A percentile compares a stretch with the other conserved stretches of the same genome.
These are phyloP conservation scores for Peromyscus aztecus DNA, from an alignment of 2,797 vertebrate species.

Conservation along the genomic window DNA sequence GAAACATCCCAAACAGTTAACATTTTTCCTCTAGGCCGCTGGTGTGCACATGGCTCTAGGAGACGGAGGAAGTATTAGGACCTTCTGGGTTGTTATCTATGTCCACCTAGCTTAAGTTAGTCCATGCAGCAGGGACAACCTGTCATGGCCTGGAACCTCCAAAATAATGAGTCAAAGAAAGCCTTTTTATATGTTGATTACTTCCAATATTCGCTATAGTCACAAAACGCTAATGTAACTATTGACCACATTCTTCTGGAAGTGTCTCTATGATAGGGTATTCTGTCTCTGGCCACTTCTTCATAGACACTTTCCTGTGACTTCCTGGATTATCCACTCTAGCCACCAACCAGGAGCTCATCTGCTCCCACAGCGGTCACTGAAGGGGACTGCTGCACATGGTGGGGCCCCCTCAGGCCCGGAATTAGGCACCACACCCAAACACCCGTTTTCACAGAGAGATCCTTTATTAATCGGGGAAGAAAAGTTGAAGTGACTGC, in stretches of 20 bases:
- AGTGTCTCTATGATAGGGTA: neutral
- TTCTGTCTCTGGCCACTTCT: neutral
- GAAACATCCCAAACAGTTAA: neutral
- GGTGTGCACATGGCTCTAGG: neutral
- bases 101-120: neutral
- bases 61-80: neutral
- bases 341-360: neutral
- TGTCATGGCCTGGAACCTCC: neutral
- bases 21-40: neutral
- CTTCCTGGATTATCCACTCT: neutral
- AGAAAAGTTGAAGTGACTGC: neutral
- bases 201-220: neutral
- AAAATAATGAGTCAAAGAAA: neutral
- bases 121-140: neutral
- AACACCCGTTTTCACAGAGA: no score
- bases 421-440: no score
- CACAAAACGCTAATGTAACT: neutral
- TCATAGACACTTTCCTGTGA: neutral
- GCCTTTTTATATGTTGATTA: neutral
- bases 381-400: no score
- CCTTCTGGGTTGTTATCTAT: conserved; percentile 34
- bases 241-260: neutral
- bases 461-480: neutral
- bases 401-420: no score
- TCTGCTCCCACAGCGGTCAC: neutral